Conservation (phyloP, 2,797 vertebrate genomes). For the Neostethus bicornis region DNA sequence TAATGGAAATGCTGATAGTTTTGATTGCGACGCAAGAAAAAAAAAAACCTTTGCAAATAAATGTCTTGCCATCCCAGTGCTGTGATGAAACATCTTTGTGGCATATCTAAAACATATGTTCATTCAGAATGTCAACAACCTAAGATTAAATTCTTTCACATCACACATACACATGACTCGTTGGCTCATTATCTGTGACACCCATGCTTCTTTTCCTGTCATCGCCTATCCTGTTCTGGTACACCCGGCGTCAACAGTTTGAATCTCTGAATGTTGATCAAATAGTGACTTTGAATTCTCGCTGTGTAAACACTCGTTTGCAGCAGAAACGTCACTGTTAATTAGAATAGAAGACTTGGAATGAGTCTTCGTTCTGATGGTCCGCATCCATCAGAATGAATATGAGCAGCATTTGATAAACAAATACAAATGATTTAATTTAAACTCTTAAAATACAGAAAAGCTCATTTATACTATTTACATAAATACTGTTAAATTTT, state of each 20-base stretch:
- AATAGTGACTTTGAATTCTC: constrained; percentile 16
- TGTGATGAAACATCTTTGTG: constrained; percentile 29
- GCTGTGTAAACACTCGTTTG: constrained; percentile 26
- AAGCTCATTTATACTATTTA: constrained; percentile 19
- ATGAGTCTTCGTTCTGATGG: constrained; percentile 31
- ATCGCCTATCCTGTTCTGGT: constrained; percentile 10
- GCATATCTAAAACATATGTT: constrained; percentile 15
- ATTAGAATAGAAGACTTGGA: constrained; percentile 17
- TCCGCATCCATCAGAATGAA: constrained; percentile 35
- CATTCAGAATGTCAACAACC: constrained; percentile 18
- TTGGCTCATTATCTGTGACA: constrained; percentile 16
- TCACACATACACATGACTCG: constrained; percentile 2
- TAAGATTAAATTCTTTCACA: constrained; percentile 5
- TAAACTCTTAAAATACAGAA: constrained; percentile 15
- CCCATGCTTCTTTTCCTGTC: constrained; percentile 17
- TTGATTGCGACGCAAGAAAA: constrained; percentile 48
- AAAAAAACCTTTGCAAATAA: constrained; percentile 6
- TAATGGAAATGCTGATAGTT: constrained; percentile 55
- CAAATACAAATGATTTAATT: constrained; percentile 23
- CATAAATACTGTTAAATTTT: constrained; percentile 5
- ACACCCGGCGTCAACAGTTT: constrained; percentile 17
- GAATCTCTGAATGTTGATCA: constrained; percentile 17
- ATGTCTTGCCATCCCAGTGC: background rate
- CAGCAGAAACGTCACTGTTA: constrained; percentile 18
- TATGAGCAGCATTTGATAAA: constrained; percentile 33